phyloP scores from a whole-genome alignment of 2,888 invertebrate species.

The Dioctria rufipes region DNA sequence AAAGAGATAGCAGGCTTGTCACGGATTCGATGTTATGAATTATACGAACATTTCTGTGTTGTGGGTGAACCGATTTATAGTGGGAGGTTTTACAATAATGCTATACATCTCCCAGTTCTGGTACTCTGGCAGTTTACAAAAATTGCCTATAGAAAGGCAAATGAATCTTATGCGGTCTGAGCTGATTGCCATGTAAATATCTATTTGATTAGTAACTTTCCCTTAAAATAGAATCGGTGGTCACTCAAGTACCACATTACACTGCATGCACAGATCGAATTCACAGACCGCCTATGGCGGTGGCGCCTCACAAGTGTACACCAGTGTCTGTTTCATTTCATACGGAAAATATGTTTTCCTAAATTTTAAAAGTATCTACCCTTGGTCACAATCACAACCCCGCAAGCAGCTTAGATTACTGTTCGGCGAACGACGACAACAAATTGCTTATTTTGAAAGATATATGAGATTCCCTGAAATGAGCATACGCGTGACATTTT shows the following conservation, averaged over 20 bases:
- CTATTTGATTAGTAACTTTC: slow-evolving; percentile 19
- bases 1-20: slow-evolving; percentile 31
- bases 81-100: slow-evolving; percentile 4
- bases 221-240: slow-evolving; percentile 11
- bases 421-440: slow-evolving; percentile 21
- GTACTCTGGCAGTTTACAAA: slow-evolving; percentile 6
- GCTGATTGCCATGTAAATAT: slow-evolving; percentile 8
- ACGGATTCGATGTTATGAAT: background rate
- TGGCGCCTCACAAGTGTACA: slow-evolving; percentile 30
- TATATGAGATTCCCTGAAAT: slow-evolving; percentile 8
- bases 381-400: no score
- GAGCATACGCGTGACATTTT: no score
- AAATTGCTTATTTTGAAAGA: slow-evolving; percentile 38
- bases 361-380: background rate
- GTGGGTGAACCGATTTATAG: background rate
- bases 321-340: slow-evolving; percentile 34
- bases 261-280: slow-evolving; percentile 4
- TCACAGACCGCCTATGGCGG: slow-evolving; percentile 49
- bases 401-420: background rate
- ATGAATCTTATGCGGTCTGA: no score
- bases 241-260: slow-evolving; percentile 6
- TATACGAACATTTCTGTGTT: background rate
- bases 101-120: background rate
- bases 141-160: background rate
- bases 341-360: slow-evolving; percentile 5